Base-by-base conservation (phyloP, 2,888 invertebrate genomes). In the Chouioia cunea region DNA sequence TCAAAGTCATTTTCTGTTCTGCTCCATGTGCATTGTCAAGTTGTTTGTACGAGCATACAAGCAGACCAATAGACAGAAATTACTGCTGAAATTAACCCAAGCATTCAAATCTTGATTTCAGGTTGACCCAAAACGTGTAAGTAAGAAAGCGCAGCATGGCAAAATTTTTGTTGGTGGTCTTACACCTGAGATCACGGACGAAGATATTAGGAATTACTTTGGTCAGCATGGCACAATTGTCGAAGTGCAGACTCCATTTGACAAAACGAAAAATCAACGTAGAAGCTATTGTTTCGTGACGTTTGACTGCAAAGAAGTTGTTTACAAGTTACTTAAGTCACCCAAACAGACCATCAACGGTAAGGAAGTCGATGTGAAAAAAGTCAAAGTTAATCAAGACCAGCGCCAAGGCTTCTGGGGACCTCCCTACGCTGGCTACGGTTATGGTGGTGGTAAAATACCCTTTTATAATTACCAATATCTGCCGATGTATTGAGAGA, bases 81-180 rank as follows among this genome's bases (percentile, higher is more conserved):
- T 10, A 6, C 36, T 36, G 4, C 36, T 36, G 10, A 27, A 27
- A 36, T 36, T 36, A 12, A 36, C 10, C 6, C 36, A 36, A 12
- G 6, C 6, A 36, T 36, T 36, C 1, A 64, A 50, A 50, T 57
- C 12, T 8, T 54, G n/a, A 44, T 74, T 75, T 15, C 70, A 85
- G 85, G 90, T 91, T 65, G 91, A 91, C 80, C 90, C 90, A 0
- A 91, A 91, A 78, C 87, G 88, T 79, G 91, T 91, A 36, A 90
- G 90, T 56, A 91, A 91, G 82, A 88, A 88, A 79, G 89, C 90
- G 1, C 85, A 88, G 65, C 88, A 89, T 71, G 89, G 89, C 44
- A 91, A 91, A 82, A 88, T 91, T 71, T 91, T 91, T 79, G 91
- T 91, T 20, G 91, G 91, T 54, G 91, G 91, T 57, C 82, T 91